Evolutionary conservation across 2,888 invertebrate species (phyloP), one percentile per base, ranked within the genome.

Genomic region (Priocnemis perturbator): DNA sequence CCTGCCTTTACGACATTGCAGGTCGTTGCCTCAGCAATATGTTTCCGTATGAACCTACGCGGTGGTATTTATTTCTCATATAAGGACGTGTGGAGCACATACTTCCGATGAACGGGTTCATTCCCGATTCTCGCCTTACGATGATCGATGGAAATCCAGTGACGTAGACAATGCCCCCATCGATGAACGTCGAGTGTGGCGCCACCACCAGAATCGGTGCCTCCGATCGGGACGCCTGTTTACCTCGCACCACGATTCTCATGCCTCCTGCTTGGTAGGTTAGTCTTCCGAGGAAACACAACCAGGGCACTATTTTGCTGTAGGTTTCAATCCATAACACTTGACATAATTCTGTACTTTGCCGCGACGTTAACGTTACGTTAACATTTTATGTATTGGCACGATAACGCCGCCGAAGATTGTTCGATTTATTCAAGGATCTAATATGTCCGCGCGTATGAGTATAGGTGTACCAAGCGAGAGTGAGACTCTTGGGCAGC

Each of bases 131-230:
- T 82, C 94, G 92, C 87, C 96, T 92, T 76, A 95, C 95, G 89
- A 97, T 96, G 87, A 95, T 94, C 15, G 95, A 95, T 9, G 96
- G 95, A 90, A 95, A 94, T 87, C 93, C 93, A 67, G 95, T 94
- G 78, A 94, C 93, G 88, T 96, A 95, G 84, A 96, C 94, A 81
- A 95, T 94, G 83, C 96, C 94, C 83, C 95, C 95, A 90, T 97
- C 97, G 85, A 97, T 92, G 91, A 95, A 96, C 5, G 96, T 95
- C 67, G 96, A 96, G 89, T 97, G 97, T 3, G 97, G 97, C 0
- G 96, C 96, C 60, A 95, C 93, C 64, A 95, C 95, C 71, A 97
- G 91, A 78, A 97, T 95, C 17, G 97, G 96, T 5, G 97, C 97
- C 87, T 96, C 96, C 67, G 91, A 89, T 59, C 95, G 91, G 71